Base-by-base conservation (phyloP, 2,888 invertebrate species). In the Scaptomyza polygonia region DNA sequence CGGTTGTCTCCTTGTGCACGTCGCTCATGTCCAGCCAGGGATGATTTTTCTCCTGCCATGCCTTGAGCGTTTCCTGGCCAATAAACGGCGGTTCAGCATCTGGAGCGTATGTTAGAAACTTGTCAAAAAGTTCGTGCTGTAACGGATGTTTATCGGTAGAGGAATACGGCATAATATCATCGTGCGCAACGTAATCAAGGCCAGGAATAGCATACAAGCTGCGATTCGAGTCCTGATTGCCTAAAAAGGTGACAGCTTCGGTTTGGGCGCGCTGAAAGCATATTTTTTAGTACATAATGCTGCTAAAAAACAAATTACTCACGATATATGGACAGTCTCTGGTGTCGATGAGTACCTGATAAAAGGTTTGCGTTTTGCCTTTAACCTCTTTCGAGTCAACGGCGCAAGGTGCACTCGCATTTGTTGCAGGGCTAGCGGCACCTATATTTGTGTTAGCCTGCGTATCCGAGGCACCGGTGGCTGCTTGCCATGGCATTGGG, bases 1-100 rank as follows among this genome's bases (percentile, higher is more conserved):
- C 98, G 0, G 99, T 99, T 0, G 98, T 98, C 93, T 99, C 98
- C 86, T 97, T 96, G 90, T 99, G 98, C 8, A 99, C 99, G 92
- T 98, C 98, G 32, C 98, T 98, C 64, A 99, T 92, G 90, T 99
- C 98, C 40, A 99, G 91, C 98, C 98, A 99, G 0, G 98, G 98
- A 91, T 98, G 97, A 92, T 99, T 98, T 91, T 98, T 98, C 88
- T 98, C 97, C 91, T 98, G 98, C 98, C 99, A 99, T 0, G 97
- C 97, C 80, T 95, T 94, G 3, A 99, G 92, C 0, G 98, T 98
- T 88, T 98, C 98, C 91, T 97, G 96, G 0, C 97, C 95, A 70
- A 94, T 93, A 92, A 97, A 98, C 0, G 97, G 96, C 0, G 98
- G 98, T 90, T 97, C 98, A 93, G 80, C 72, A 66, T 96, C 96